Base-by-base conservation (phyloP, 2,113 vertebrate species). In the Myrmecophaga tridactyla region DNA sequence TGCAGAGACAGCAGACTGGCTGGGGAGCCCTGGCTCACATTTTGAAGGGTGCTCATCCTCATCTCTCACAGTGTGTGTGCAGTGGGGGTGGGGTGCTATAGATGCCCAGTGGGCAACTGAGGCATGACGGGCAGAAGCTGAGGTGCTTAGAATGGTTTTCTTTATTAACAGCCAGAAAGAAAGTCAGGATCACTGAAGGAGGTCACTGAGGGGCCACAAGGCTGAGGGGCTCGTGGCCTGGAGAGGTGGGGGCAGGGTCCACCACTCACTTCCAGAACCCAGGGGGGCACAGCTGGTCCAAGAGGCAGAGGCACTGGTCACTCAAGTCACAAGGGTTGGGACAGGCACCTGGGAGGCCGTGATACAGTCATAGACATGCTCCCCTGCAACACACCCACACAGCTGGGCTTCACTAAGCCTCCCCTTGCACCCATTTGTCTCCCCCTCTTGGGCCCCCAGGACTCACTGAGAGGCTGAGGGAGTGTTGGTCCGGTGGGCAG, bases 141-240 rank as follows among this genome's bases (percentile, higher is more conserved):
- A 89, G 63, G 75, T 63, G 62, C 89, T 93, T 85, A 65, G 92
- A 86, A 25, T 62, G 72, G 69, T 89, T 96, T 62, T 60, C 21
- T 98, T 98, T 98, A 98, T 97, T 98, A 92, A 97, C 1, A 6
- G 51, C 48, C 69, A 94, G 75, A 89, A 77, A 92, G 73, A 89
- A 77, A 91, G 81, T 95, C 73, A 78, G 78, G 95, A 90, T 93
- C 34, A 94, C 82, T 87, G 92, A 93, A 92, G 77, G 91, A 73
- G 84, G 93, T 94, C 83, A 81, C 76, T n/a, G 83, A 94, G 94
- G 96, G 85, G 81, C 70, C 83, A 91, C 48, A 92, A 34, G 92
- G 58, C 90, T 73, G 89, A 89, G 39, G 78, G 85, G 11, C 36
- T 29, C 25, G 31, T 82, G 89, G 60, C 91, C 90, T 89, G 91